Conservation (phyloP, 1,140 invertebrate genomes). For the Ruditapes philippinarum region DNA sequence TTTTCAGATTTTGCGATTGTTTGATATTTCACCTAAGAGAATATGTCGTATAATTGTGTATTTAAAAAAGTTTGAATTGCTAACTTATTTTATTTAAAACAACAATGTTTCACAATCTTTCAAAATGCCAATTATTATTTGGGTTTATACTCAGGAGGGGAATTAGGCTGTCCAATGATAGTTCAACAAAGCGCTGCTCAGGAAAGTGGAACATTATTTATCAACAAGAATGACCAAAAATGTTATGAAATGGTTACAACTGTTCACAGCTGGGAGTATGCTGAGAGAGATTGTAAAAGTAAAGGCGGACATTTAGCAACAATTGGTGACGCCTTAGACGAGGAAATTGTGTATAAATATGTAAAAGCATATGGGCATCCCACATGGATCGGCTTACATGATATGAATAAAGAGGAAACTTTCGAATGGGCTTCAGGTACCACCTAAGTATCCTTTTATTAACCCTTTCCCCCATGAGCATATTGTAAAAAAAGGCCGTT, state of each 20-base stretch:
- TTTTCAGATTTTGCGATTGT: too few relatives aligned
- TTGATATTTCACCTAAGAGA: too few relatives aligned
- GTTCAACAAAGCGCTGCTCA: background rate
- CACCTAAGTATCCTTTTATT: too few relatives aligned
- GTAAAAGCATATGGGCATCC: background rate
- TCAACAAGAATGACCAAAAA: background rate
- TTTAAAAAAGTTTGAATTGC: too few relatives aligned
- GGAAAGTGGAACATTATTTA: background rate
- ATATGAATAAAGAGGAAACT: slow-evolving; percentile 9
- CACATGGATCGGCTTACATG: slow-evolving; percentile 32
- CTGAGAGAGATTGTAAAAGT: background rate
- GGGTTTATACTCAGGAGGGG: background rate
- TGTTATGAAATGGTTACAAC: slow-evolving; percentile 25
- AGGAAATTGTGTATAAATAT: background rate
- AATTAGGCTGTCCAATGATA: background rate
- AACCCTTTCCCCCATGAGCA: too few relatives aligned
- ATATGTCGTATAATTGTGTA: too few relatives aligned
- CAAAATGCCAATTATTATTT: too few relatives aligned
- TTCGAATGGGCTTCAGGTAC: slow-evolving; percentile 46
- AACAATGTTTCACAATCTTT: background rate
- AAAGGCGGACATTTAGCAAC: slow-evolving; percentile 29
- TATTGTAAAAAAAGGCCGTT: too few relatives aligned
- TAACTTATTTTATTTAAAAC: too few relatives aligned
- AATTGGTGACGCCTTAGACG: background rate
- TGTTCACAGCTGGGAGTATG: background rate